These are phyloP conservation scores for Corythornis madagascariensis DNA, from an alignment of 2,113 vertebrate species.

Conservation along the genomic window DNA sequence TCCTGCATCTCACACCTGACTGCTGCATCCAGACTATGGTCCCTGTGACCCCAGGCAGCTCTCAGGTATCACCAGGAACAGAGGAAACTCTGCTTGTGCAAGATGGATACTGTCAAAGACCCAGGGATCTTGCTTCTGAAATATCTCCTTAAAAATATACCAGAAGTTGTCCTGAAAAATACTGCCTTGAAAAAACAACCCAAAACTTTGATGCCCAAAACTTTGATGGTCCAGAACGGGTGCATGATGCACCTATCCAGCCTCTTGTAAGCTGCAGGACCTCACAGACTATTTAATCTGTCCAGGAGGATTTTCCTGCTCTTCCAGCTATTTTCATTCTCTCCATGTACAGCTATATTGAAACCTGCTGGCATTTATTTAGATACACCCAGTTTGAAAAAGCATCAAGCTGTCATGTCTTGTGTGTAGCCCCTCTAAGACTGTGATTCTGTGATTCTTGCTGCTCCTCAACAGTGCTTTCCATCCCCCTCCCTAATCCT, in stretches of 20 bases:
- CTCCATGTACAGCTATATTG: background rate
- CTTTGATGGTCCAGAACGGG: background rate
- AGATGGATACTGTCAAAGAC: background rate
- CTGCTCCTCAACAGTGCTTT: background rate
- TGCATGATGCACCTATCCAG: background rate
- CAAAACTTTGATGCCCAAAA: background rate
- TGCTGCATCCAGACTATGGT: accelerated
- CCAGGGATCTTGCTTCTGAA: background rate
- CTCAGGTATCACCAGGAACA: background rate
- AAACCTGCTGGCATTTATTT: background rate
- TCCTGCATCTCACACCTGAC: background rate
- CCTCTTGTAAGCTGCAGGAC: background rate
- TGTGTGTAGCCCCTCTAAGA: background rate
- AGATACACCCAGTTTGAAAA: background rate
- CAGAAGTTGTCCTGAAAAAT: background rate
- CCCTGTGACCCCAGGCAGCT: background rate
- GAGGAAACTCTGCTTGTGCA: background rate
- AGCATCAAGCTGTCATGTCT: background rate
- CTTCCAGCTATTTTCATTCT: background rate
- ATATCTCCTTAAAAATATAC: background rate
- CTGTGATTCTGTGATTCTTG: background rate
- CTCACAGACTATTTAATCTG: background rate
- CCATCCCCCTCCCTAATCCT: background rate
- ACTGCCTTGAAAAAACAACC: background rate
- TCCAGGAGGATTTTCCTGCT: background rate